Evolutionary conservation across 2,113 vertebrate genomes (phyloP).

Genomic region (Mus musculus): DNA sequence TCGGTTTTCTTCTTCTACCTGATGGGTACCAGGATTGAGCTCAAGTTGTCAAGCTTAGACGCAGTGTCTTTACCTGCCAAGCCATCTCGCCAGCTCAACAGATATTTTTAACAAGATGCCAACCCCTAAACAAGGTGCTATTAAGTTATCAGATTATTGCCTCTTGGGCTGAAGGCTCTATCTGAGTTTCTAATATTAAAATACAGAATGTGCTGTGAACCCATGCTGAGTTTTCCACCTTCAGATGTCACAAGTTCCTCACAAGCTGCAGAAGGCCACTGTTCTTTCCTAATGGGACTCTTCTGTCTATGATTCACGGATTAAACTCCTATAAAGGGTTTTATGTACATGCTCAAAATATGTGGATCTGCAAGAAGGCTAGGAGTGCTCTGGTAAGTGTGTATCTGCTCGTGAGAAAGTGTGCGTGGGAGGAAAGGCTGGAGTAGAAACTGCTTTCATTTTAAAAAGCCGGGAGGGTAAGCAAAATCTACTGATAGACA

Average conservation of each 20-base stretch:
- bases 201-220: background rate
- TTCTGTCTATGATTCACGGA: conserved; percentile 76
- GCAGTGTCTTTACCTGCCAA: background rate
- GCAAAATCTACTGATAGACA: background rate
- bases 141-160: background rate
- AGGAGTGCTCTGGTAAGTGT: conserved; percentile 44
- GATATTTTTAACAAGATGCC: background rate
- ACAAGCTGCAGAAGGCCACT: conserved; percentile 47
- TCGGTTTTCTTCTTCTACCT: background rate
- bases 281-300: conserved; percentile 72
- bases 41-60: background rate
- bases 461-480: conserved; percentile 54
- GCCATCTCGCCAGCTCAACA: background rate
- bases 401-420: conserved; percentile 76
- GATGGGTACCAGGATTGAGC: too few relatives aligned
- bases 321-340: conserved; percentile 69
- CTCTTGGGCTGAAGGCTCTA: background rate
- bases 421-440: conserved; percentile 72
- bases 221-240: conserved; percentile 10
- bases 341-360: conserved; percentile 74
- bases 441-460: conserved; percentile 56
- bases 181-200: conserved; percentile 36
- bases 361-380: conserved; percentile 69
- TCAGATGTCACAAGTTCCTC: background rate
- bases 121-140: background rate